Evolutionary conservation across 2,888 invertebrate species (phyloP).

Genomic region (Limnephilus rhombicus): DNA sequence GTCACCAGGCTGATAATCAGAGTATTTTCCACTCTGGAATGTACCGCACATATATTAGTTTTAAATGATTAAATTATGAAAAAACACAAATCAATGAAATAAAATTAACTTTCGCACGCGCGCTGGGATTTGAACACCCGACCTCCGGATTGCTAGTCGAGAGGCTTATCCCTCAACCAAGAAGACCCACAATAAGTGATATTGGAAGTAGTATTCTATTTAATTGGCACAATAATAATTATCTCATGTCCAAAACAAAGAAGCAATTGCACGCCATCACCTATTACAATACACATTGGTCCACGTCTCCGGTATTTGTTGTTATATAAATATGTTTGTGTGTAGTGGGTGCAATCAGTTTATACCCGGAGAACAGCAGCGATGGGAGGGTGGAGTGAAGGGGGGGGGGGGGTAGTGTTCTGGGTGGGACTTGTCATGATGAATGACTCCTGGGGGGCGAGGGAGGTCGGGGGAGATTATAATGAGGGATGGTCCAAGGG

Average conservation of each 20-base stretch:
- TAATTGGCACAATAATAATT: neutral
- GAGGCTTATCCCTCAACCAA: no score
- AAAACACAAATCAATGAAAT: no score
- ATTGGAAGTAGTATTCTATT: neutral
- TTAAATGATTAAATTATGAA: no score
- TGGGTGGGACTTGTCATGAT: constrained; percentile 62
- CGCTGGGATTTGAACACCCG: no score
- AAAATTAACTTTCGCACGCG: no score
- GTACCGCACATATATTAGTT: no score
- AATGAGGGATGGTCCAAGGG: constrained; percentile 65
- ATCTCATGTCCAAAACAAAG: neutral
- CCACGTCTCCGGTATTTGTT: neutral
- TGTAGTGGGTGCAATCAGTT: constrained; percentile 27
- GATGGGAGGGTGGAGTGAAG: neutral
- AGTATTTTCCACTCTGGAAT: no score
- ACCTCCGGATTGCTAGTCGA: no score
- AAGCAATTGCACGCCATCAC: neutral
- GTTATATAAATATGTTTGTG: constrained; percentile 2
- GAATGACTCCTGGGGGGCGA: constrained; percentile 58
- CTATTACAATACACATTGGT: neutral
- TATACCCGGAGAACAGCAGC: neutral
- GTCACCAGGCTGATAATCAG: no score
- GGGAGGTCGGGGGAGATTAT: constrained; percentile 44
- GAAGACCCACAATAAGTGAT: no score
- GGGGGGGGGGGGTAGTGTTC: constrained; percentile 20